Base-by-base conservation (phyloP, 2,797 vertebrate genomes). In the Stomatorhinus walkeri region DNA sequence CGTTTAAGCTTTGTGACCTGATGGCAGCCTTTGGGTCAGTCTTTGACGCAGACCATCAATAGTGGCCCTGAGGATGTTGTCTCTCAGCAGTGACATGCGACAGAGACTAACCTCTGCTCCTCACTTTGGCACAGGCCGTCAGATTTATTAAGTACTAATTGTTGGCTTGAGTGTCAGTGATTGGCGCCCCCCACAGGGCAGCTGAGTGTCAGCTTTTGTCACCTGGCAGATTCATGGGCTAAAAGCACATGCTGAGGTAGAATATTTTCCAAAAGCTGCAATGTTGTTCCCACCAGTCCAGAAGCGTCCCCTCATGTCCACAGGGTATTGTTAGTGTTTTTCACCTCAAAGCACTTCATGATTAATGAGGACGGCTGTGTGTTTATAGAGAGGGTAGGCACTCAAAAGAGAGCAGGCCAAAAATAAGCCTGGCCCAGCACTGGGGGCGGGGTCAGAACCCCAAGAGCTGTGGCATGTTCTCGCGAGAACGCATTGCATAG, bases 61-160 rank as follows among this genome's bases (percentile, higher is more conserved):
- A 12, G 83, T 1, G 3, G 2, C 36, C 28, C 43, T 49, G 19
- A 46, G 7, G 43, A 64, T 72, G 85, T 81, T 3, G 51, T 22
- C 9, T 19, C 28, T 36, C 85, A 86, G 9, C 49, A 28, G 85
- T 14, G 14, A 49, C 22, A 32, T 6, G 24, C 49, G 1, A n/a
- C n/a, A 49, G 9, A 49, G 79, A 49, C 79, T 84, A 24, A 84
- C 79, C 79, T 22, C 79, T 49, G 43, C 79, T 49, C 79, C 40
- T 84, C 79, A 40, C 32, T 40, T 8, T 84, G 79, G 88, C 0
- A 79, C 90, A 83, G 89, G 89, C 91, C 90, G 6, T 51, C 91
- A 94, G 94, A 96, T 97, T 95, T 95, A 95, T 96, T 95, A 95
- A 94, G 93, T 94, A 92, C 94, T 96, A 95, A 96, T 96, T 95